Percentiles rank a stretch among this genome's conserved stretches.
phyloP scores from a whole-genome alignment of 2,797 vertebrate species.

The Myripristis jacobus region DNA sequence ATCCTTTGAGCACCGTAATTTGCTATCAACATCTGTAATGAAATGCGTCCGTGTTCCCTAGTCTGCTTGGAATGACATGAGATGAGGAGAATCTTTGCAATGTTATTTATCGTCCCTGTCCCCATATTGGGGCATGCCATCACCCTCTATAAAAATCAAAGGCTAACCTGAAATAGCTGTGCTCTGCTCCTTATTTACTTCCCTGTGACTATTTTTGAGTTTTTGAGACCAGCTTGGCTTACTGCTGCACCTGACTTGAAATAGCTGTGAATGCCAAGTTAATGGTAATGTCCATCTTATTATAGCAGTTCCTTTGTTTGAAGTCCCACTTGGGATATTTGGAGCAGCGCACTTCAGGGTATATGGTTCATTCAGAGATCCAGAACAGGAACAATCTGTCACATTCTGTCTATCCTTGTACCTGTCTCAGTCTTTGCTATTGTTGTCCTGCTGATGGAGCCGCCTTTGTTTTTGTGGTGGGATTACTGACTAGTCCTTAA shows the following conservation, averaged over 20 bases:
- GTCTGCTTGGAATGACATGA: conserved; percentile 34
- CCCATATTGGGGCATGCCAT: conserved; percentile 41
- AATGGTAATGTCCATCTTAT: not conserved
- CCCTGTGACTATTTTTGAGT: conserved; percentile 50
- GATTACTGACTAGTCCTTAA: conserved; percentile 13
- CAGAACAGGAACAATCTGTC: not conserved
- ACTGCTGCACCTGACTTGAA: conserved; percentile 52
- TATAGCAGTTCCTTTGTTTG: conserved; percentile 10
- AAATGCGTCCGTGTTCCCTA: conserved; percentile 9
- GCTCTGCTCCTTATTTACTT: conserved; percentile 45
- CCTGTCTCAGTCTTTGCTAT: not conserved
- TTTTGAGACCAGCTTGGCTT: conserved; percentile 28
- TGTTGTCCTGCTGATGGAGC: not conserved
- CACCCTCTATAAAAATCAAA: conserved; percentile 62
- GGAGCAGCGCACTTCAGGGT: not conserved
- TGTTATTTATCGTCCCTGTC: conserved; percentile 41
- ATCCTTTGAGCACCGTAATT: not conserved
- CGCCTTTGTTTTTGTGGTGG: not conserved
- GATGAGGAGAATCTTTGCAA: conserved; percentile 27
- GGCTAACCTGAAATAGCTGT: conserved; percentile 51
- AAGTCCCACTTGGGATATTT: not conserved
- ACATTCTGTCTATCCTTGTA: not conserved
- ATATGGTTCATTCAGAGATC: not conserved
- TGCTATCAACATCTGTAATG: conserved; percentile 7
- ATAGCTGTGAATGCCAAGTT: conserved; percentile 30